Conservation (phyloP, 2,113 vertebrate species). For the Scytalopus superciliaris region DNA sequence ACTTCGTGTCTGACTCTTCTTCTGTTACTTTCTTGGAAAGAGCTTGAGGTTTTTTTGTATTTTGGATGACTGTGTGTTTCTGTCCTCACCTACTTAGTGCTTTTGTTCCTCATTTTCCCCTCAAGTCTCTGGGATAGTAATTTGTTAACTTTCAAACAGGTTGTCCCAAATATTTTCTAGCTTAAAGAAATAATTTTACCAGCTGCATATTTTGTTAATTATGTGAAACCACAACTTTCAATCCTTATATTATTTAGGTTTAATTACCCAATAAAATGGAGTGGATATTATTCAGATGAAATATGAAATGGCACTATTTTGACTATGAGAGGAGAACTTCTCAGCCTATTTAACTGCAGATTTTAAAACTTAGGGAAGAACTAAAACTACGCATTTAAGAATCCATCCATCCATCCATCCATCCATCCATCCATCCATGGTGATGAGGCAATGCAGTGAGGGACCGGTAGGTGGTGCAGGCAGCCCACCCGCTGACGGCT, state of each 20-base stretch:
- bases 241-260: background rate
- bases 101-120: background rate
- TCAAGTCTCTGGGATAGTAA: background rate
- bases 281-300: background rate
- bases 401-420: background rate
- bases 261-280: background rate
- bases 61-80: background rate
- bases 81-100: background rate
- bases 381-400: background rate
- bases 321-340: background rate
- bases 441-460: background rate
- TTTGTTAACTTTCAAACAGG: background rate
- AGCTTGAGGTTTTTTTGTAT: background rate
- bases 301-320: background rate
- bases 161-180: background rate
- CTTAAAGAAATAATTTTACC: background rate
- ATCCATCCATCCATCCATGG: background rate
- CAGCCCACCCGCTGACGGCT: background rate
- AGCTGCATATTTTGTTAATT: background rate
- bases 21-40: background rate
- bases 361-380: background rate
- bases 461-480: constrained; percentile 30
- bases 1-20: background rate
- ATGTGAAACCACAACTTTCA: background rate
- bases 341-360: background rate